Percentiles rank a stretch among this genome's conserved stretches.
These are phyloP conservation scores for Delphinus delphis DNA, from an alignment of 2,113 vertebrate species.

Conservation along the genomic window DNA sequence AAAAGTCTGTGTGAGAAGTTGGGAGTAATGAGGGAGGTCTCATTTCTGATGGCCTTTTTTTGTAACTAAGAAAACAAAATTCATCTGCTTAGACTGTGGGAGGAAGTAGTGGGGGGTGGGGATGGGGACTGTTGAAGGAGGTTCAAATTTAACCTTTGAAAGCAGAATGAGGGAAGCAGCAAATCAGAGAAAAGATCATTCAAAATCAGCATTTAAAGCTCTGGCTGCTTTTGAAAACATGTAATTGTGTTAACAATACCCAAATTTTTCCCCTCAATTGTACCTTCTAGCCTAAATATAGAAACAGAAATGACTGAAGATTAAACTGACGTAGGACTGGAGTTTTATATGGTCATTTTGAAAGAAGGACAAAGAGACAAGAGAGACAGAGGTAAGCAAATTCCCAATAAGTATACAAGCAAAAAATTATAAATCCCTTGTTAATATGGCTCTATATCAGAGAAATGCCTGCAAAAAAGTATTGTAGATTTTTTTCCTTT, in stretches of 20 bases:
- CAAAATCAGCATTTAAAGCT: not conserved
- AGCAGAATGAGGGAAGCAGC: not conserved
- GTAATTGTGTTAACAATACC: not conserved
- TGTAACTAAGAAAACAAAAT: not conserved
- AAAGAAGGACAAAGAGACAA: not conserved
- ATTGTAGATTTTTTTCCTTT: not conserved
- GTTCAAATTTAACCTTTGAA: not conserved
- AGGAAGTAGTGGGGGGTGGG: not conserved
- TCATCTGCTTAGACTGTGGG: not conserved
- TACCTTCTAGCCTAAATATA: not conserved
- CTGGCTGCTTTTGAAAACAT: not conserved
- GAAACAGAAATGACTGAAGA: not conserved
- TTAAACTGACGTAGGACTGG: not conserved
- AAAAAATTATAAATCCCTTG: not conserved
- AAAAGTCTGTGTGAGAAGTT: not conserved
- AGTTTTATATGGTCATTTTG: not conserved
- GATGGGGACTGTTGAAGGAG: not conserved
- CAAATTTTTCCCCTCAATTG: not conserved
- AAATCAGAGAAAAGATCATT: slow-evolving; percentile 17
- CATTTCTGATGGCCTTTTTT: not conserved
- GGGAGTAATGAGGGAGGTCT: not conserved
- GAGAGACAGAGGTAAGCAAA: not conserved
- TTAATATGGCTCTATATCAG: not conserved
- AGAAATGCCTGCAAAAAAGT: not conserved
- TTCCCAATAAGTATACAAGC: not conserved